Conservation (phyloP, 35 echinoderm and acorn worm genomes). For the Apostichopus japonicus region DNA sequence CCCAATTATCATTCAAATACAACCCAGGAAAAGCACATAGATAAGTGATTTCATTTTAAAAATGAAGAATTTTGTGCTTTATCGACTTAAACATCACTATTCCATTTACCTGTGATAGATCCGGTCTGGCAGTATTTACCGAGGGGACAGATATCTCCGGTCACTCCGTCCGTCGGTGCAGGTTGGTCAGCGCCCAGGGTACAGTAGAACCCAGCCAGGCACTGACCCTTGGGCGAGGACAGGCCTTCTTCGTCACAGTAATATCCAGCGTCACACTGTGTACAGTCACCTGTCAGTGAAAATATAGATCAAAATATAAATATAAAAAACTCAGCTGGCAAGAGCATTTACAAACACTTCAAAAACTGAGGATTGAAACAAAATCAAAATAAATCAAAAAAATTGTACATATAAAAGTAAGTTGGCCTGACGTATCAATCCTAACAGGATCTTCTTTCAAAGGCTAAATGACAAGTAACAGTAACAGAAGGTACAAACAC, state of each 20-base stretch:
- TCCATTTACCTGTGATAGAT: slow-evolving; percentile 74
- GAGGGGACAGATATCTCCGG: slow-evolving; percentile 78
- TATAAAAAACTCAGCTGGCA: too few relatives aligned
- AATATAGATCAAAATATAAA: too few relatives aligned
- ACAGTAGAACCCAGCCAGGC: slow-evolving; percentile 91
- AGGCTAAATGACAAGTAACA: too few relatives aligned
- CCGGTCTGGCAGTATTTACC: slow-evolving; percentile 82
- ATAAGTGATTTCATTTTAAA: neutral
- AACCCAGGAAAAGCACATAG: neutral
- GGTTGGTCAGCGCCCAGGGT: slow-evolving; percentile 76
- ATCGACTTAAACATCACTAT: neutral
- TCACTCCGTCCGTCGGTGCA: slow-evolving; percentile 76
- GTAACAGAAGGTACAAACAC: too few relatives aligned
- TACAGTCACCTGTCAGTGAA: slow-evolving; percentile 64
- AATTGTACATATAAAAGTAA: too few relatives aligned
- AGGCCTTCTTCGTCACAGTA: slow-evolving; percentile 91
- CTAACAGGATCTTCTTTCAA: neutral
- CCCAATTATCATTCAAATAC: neutral
- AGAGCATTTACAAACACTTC: too few relatives aligned
- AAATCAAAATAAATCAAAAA: too few relatives aligned
- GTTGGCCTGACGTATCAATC: too few relatives aligned
- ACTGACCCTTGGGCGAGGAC: slow-evolving; percentile 67
- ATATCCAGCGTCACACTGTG: slow-evolving; percentile 80
- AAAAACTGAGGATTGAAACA: too few relatives aligned
- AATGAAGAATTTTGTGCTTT: neutral